Evolutionary conservation across 30 jellyfish, hydroid and myxozoan species (phyloP), one percentile per base, ranked within the genome.

Genomic region (Mastigias papua): DNA sequence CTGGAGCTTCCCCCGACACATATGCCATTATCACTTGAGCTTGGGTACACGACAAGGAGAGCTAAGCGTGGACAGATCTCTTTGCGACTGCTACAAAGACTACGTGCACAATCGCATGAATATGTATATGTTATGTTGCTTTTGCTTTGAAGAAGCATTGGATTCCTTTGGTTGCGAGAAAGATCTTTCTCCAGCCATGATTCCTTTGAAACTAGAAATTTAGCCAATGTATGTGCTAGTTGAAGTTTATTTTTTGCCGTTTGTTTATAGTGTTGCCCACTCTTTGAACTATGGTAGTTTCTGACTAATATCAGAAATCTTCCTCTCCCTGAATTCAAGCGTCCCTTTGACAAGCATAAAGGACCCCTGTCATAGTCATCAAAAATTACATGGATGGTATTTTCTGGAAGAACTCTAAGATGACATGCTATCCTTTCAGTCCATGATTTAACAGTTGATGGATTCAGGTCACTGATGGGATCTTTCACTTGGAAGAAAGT

Each of bases 11-110:
- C n/a, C n/a, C n/a, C n/a, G 54, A 42, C 13, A 42, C 54, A 42
- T 42, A 4, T 15, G 7, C 54, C 54, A 42, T 42, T 42, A 15
- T 8, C 13, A 4, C 54, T 42, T 8, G 54, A 42, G 54, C 54
- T 42, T 60, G 33, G 21, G 72, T 60, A 48, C 88, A 76, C 88
- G 42, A 49, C 88, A 76, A 35, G 88, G 88, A 76, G 88, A 15
- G 81, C 88, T 76, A 76, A 76, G 22, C 88, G 48, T 30, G 88
- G 88, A 76, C 29, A 82, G 48, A 81, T 81, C n/a, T 76, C 88
- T 48, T 76, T 76, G 34, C 48, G 88, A 76, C 77, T 76, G 88
- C 77, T 76, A 50, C 88, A 76, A 49, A 76, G 88, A 76, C 88
- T 76, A 35, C 81, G 88, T 51, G 48, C 42, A 51, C 75, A 76